Base-by-base conservation (phyloP, 2,113 vertebrate species). In the Haliaeetus leucogaster region DNA sequence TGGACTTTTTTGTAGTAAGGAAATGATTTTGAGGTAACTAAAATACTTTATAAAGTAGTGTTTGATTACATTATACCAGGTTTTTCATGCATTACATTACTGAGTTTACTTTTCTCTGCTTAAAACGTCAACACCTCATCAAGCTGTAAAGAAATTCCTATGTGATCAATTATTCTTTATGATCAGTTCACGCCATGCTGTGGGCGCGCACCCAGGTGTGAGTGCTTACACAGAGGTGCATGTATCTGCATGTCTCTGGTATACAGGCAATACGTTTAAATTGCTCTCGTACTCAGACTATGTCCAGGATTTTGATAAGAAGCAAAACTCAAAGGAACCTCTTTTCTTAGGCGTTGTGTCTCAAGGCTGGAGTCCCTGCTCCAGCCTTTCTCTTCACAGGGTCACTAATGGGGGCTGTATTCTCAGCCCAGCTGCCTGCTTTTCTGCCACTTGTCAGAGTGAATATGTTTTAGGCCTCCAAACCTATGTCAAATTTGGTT, bases 161-260 rank as follows among this genome's bases (percentile, higher is more conserved):
- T 12, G 70, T 82, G 89, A 95, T 95, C 80, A 87, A 19, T 95
- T 96, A 72, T 56, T 85, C 77, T 82, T 96, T 85, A 71, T 68
- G 89, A 85, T 90, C 9, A 12, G 48, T 62, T 91, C 59, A 17
- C 5, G 4, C 50, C 4, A 3, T 1, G 11, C 61, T 25, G 59
- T 34, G 40, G 10, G 23, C 0, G 2, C 6, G 3, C n/a, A 9
- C n/a, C 40, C 63, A 73, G 36, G 55, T 48, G 59, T 5, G 67
- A 10, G 14, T 29, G 42, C 63, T 52, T 16, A 3, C 22, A 6
- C 53, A 20, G 65, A 61, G 42, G 7, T n/a, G 36, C 0, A 0
- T 8, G n/a, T 40, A 8, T 21, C 65, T 50, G 26, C 1, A 2
- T 48, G 70, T 26, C 26, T 56, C 56, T 50, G 29, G 2, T 15